Percentiles rank a stretch among this genome's conserved stretches.
phyloP scores from a whole-genome alignment of 2,888 invertebrate species.

The Tetranychus piercei region DNA sequence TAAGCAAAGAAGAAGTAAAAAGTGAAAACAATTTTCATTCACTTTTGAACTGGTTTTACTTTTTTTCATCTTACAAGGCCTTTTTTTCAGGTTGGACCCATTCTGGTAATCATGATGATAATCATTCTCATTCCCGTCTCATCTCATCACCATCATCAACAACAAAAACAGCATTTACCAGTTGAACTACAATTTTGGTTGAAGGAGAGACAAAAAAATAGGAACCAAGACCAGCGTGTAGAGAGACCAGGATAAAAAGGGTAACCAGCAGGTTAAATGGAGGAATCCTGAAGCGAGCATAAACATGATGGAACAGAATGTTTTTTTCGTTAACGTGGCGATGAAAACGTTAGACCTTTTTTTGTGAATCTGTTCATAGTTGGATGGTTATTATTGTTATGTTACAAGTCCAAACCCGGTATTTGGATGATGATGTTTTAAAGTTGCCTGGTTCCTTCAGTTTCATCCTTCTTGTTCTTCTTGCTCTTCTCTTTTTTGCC shows the following conservation, averaged over 20 bases:
- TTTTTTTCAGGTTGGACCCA: background rate
- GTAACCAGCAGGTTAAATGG: no score
- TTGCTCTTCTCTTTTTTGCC: background rate
- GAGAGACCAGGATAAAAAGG: background rate
- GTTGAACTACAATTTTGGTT: background rate
- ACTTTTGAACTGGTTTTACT: background rate
- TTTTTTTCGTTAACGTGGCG: background rate
- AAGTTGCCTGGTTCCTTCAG: background rate
- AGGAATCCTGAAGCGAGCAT: no score
- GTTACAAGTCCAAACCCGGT: background rate
- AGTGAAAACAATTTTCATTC: background rate
- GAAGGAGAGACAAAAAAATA: background rate
- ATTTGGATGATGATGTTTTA: background rate
- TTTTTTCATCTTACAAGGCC: background rate
- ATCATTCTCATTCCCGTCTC: background rate
- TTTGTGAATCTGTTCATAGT: no score
- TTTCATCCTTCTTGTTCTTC: background rate
- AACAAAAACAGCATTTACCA: background rate
- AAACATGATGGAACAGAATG: no score
- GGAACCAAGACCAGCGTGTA: background rate
- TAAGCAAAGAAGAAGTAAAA: conserved; percentile 2
- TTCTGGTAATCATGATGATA: background rate
- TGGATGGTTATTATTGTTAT: background rate
- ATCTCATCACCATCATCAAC: no score
- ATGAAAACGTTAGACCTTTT: background rate